Evolutionary conservation across 2,888 invertebrate species (phyloP).

Genomic region (Epistrophe grossulariae): DNA sequence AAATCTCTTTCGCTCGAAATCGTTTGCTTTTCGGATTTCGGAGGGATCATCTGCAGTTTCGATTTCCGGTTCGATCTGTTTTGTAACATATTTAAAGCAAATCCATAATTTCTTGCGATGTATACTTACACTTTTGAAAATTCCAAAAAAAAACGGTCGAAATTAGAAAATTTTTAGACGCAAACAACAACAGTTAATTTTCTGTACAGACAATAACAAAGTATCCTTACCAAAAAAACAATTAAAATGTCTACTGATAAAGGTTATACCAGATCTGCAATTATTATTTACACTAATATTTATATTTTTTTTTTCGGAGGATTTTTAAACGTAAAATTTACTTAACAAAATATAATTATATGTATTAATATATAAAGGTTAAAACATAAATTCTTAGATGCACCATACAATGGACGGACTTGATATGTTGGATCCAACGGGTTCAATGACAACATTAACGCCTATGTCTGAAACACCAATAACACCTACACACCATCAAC

Average conservation of each 20-base stretch:
- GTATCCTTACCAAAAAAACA: neutral
- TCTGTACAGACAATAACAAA: no score
- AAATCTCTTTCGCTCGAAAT: no score
- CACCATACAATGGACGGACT: conserved; percentile 96
- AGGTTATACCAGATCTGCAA: neutral
- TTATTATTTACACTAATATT: neutral
- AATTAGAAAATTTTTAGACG: no score
- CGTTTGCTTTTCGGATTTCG: no score
- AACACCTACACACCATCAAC: conserved; percentile 89
- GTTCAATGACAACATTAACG: conserved; percentile 95
- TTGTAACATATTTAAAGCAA: no score
- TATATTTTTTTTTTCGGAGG: neutral
- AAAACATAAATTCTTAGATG: conserved; percentile 87
- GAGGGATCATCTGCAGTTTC: no score
- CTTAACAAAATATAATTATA: neutral
- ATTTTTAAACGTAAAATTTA: neutral
- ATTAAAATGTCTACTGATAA: neutral
- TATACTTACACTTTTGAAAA: no score
- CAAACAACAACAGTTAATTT: no score
- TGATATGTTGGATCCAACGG: conserved; percentile 95
- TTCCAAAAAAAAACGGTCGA: no score
- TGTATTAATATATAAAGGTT: conserved; percentile 32
- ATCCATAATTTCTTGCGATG: no score
- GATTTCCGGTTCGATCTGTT: no score
- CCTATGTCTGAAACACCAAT: conserved; percentile 92